phyloP scores from a whole-genome alignment of 2,888 invertebrate genomes.

The Anoplius nigerrimus region DNA sequence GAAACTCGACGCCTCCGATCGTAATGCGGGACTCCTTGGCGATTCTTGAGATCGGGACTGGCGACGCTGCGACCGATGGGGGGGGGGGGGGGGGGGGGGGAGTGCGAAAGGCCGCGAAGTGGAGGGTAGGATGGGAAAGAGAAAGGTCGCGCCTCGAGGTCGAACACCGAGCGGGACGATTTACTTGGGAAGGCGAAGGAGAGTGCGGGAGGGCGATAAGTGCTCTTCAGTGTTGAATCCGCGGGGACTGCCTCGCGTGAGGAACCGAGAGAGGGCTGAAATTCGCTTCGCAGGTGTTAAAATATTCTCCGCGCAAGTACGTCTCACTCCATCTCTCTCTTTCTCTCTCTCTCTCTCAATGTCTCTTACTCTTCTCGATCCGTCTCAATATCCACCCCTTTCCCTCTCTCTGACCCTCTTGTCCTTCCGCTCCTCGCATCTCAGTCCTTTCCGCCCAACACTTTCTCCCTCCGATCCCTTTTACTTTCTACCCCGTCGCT shows the following conservation, averaged over 20 bases:
- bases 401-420: background rate
- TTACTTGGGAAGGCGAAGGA: slow-evolving; percentile 44
- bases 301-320: slow-evolving; percentile 39
- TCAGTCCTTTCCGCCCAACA: background rate
- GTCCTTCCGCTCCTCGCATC: background rate
- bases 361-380: background rate
- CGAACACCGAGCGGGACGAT: slow-evolving; percentile 48
- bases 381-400: background rate
- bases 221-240: slow-evolving; percentile 57
- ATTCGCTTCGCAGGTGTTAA: slow-evolving; percentile 43
- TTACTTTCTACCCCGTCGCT: background rate
- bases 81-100: slow-evolving; percentile 6
- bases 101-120: background rate
- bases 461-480: background rate
- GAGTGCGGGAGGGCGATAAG: slow-evolving; percentile 53
- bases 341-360: background rate
- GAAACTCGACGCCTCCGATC: too few relatives aligned
- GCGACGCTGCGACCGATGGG: slow-evolving; percentile 5
- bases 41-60: too few relatives aligned
- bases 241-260: slow-evolving; percentile 30
- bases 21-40: too few relatives aligned
- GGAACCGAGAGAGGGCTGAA: slow-evolving; percentile 22
- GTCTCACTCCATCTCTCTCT: slow-evolving; percentile 7
- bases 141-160: slow-evolving; percentile 38
- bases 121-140: slow-evolving; percentile 7